phyloP scores from a whole-genome alignment of 2,888 invertebrate species.

The Penaeus monodon region DNA sequence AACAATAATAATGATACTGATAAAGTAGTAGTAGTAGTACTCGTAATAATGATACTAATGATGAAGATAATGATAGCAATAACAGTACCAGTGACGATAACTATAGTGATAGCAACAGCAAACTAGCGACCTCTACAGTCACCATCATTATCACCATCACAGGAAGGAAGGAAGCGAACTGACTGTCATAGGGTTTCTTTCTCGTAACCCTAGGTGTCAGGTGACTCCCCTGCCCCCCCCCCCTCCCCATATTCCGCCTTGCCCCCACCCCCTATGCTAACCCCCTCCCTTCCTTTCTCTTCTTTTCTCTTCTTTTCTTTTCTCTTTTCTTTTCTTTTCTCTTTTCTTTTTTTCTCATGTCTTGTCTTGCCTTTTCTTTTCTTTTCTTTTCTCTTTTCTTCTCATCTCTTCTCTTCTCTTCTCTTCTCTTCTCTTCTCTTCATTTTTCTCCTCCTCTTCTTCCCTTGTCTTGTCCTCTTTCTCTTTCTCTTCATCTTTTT shows the following conservation, averaged over 20 bases:
- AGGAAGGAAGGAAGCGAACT: no score
- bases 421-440: not conserved
- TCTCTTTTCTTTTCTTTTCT: not conserved
- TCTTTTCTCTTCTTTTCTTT: not conserved
- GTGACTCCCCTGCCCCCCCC: not conserved
- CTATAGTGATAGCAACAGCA: no score
- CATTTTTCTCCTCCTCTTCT: not conserved
- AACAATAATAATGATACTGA: no score
- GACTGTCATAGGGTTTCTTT: no score
- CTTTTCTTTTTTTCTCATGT: not conserved
- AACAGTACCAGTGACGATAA: no score
- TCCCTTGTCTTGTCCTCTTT: not conserved
- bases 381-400: no score
- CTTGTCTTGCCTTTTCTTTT: not conserved
- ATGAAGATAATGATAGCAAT: no score
- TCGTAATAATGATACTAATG: no score
- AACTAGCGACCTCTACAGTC: no score
- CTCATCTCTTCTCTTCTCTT: not conserved
- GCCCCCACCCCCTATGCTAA: not conserved
- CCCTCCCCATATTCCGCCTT: not conserved
- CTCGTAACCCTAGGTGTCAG: not conserved
- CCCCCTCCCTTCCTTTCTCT: not conserved
- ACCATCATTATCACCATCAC: no score
- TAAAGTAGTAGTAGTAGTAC: no score
- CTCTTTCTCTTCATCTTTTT: not conserved